phyloP scores from a whole-genome alignment of 2,113 vertebrate species.

The Pampusana beccarii region DNA sequence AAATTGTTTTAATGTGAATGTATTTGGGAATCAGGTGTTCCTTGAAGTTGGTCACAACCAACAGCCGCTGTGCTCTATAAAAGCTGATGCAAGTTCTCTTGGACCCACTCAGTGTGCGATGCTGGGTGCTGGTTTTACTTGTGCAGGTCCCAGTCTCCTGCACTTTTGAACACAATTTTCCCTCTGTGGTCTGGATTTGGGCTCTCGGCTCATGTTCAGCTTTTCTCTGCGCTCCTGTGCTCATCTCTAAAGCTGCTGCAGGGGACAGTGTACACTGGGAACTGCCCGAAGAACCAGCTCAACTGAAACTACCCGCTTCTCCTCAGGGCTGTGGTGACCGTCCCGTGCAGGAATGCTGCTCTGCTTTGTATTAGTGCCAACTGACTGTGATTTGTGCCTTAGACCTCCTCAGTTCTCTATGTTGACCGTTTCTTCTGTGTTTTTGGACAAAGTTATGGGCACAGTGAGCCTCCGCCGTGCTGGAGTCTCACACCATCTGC shows the following conservation, averaged over 20 bases:
- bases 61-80: fast-evolving
- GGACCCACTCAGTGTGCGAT: fast-evolving
- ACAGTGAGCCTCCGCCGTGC: fast-evolving
- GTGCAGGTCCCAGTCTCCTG: not conserved
- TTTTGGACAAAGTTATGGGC: not conserved
- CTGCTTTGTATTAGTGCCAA: not conserved
- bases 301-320: not conserved
- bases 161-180: not conserved
- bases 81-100: not conserved
- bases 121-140: not conserved
- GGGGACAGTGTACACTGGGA: not conserved
- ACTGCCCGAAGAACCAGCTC: not conserved
- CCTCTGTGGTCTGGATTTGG: fast-evolving
- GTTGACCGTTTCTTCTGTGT: not conserved
- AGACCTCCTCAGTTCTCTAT: not conserved
- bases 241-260: not conserved
- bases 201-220: not conserved
- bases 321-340: not conserved
- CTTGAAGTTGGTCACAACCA: not conserved
- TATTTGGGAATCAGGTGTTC: not conserved
- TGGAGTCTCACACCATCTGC: not conserved
- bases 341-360: not conserved
- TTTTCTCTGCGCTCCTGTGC: not conserved
- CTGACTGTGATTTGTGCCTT: not conserved
- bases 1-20: not conserved